Evolutionary conservation across 92 coral and sea anemone species (phyloP), one percentile per base, ranked within the genome.

Genomic region (Actinostola sp.): DNA sequence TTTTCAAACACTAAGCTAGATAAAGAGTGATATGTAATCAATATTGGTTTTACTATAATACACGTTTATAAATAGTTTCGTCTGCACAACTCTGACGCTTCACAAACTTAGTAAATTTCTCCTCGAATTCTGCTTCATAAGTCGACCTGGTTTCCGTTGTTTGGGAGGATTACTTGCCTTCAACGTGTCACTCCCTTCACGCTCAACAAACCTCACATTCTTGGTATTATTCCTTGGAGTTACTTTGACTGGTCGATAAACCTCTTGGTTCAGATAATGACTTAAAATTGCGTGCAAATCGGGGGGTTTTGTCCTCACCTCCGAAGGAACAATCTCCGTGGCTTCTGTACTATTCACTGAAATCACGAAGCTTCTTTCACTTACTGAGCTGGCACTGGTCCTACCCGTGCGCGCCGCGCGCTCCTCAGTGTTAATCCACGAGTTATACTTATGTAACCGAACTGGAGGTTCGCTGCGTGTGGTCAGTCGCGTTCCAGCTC

Each of bases 211-310:
- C 72, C 31, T 36, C 32, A 75, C 81, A 12, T 53, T 39, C n/a
- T 31, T 75, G 10, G 30, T 28, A 0, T 45, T 64, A 8, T 25
- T 57, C 1, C 73, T 72, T 13, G 84, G 72, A 24, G 67, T 49
- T 10, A 77, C 34, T 49, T 77, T 84, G 2, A 84, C 84, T 15
- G 89, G 89, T 17, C 67, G 68, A 48, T 63, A 84, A 0, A 46
- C 89, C 29, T 70, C 76, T 6, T 46, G 68, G 34, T 67, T 56
- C 23, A 87, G 63, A 31, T 90, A 90, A 16, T 90, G 92, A 39
- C 84, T 86, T 19, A 90, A 79, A 25, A 90, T 90, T 38, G 86
- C 87, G 78, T 90, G 96, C 29, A 90, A 79, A 38, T 86, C 96
- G 0, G 92, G 96, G 4, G 92, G 82, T 12, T 78, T 84, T 0